phyloP scores from a whole-genome alignment of 37 sponge, comb jelly and placozoan species.

The Oopsacas minuta region DNA sequence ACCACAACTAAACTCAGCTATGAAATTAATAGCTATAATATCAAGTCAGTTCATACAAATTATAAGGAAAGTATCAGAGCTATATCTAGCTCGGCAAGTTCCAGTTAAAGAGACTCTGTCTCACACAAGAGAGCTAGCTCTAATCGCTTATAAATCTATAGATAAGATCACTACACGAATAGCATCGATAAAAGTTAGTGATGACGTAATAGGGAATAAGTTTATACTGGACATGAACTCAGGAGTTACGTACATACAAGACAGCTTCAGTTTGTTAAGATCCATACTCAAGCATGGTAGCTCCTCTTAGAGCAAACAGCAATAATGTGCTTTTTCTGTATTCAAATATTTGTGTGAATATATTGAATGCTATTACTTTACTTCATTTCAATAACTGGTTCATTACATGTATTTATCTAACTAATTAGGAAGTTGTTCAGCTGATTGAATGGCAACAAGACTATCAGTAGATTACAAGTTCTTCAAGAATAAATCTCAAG shows the following conservation, averaged over 20 bases:
- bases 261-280: neutral
- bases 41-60: neutral
- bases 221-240: slow-evolving; percentile 12
- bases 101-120: neutral
- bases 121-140: neutral
- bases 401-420: too few species aligned
- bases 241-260: neutral
- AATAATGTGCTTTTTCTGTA: neutral
- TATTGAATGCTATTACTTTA: neutral
- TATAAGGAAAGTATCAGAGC: neutral
- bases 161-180: neutral
- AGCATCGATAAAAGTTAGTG: neutral
- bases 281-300: neutral
- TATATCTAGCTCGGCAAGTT: neutral
- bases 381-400: neutral
- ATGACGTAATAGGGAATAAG: slow-evolving; percentile 15
- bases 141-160: neutral
- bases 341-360: neutral
- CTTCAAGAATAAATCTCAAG: neutral
- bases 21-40: neutral
- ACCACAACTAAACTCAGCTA: neutral
- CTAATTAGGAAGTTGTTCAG: too few species aligned
- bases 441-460: neutral
- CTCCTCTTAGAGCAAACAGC: neutral
- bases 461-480: neutral